Evolutionary conservation across 2,888 invertebrate genomes (phyloP).

Genomic region (Psylliodes chrysocephalus): DNA sequence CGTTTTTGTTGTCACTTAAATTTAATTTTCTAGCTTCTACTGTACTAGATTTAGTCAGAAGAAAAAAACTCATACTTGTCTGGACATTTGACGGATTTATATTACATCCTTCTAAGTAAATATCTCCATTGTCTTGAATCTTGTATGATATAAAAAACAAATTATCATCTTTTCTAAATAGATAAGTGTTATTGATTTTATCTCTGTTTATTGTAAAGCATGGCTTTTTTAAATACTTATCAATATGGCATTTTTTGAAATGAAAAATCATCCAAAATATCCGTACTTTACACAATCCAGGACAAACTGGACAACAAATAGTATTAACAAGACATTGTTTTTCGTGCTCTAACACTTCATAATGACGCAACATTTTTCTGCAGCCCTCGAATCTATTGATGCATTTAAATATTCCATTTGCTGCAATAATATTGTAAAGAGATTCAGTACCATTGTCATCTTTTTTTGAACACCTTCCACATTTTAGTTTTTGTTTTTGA

Average conservation of each 20-base stretch:
- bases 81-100: background rate
- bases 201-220: background rate
- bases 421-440: background rate
- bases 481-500: background rate
- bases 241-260: background rate
- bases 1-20: background rate
- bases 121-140: background rate
- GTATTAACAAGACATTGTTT: background rate
- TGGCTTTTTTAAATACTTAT: background rate
- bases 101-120: background rate
- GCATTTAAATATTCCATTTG: background rate
- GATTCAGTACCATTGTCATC: background rate
- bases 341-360: background rate
- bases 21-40: background rate
- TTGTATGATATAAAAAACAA: background rate
- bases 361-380: background rate
- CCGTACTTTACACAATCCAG: background rate
- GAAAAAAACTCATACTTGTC: background rate
- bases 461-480: background rate
- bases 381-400: background rate
- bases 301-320: background rate
- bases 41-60: background rate
- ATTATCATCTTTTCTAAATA: background rate
- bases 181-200: background rate
- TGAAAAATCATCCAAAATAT: background rate